These are phyloP conservation scores for Thalassophryne amazonica DNA, from an alignment of 2,797 vertebrate species.

Conservation along the genomic window DNA sequence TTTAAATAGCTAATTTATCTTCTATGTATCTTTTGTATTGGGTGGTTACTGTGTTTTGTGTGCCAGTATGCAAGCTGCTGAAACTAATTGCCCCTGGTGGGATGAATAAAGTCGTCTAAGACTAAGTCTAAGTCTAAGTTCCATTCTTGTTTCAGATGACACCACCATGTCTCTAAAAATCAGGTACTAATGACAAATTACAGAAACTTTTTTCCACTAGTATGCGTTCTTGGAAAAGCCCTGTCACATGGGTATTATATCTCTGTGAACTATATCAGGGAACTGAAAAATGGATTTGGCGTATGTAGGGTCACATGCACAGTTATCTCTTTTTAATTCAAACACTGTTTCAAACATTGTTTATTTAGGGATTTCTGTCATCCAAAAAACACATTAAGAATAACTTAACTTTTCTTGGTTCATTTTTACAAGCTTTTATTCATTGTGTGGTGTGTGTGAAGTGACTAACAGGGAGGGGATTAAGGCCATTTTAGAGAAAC, in stretches of 20 bases:
- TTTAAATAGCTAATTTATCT: no score
- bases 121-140: no score
- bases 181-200: neutral
- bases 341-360: constrained; percentile 2
- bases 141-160: neutral
- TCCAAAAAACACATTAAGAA: constrained; percentile 22
- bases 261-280: no score
- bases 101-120: no score
- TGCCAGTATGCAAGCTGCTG: no score
- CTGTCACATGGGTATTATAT: constrained; percentile 1
- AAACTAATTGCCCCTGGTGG: no score
- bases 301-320: neutral
- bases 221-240: neutral
- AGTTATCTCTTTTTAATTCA: constrained; percentile 22
- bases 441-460: constrained; percentile 43
- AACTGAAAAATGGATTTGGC: constrained; percentile 3
- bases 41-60: no score
- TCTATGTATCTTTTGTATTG: no score
- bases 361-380: constrained; percentile 9
- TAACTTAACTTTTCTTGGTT: constrained; percentile 26
- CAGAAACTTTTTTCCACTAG: neutral
- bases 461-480: constrained; percentile 46
- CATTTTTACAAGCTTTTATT: constrained; percentile 26
- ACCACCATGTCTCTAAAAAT: neutral
- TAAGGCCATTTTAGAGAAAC: constrained; percentile 55